These are phyloP conservation scores for Drosophila aff. DNA, from an alignment of 1,140 invertebrate species.

Conservation along the genomic window DNA sequence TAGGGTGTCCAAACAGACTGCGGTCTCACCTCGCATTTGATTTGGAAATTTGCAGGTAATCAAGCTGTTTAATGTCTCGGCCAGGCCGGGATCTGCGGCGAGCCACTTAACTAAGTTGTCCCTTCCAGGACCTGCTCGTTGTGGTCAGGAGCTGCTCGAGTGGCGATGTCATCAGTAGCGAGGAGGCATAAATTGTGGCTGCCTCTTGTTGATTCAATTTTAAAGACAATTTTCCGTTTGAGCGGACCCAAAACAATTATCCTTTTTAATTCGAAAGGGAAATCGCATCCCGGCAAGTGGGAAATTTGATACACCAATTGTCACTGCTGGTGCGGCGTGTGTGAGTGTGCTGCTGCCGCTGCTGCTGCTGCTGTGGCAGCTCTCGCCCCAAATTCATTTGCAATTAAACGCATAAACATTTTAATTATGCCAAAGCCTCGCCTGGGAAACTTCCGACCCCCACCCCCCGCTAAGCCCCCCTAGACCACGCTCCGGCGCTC, in stretches of 20 bases:
- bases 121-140: slow-evolving; percentile 14
- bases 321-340: neutral
- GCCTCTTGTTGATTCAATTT: slow-evolving; percentile 47
- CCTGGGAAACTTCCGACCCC: slow-evolving; percentile 24
- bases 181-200: slow-evolving; percentile 30
- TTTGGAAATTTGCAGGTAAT: slow-evolving; percentile 57
- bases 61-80: slow-evolving; percentile 49
- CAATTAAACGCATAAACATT: slow-evolving; percentile 63
- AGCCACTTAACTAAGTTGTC: slow-evolving; percentile 30
- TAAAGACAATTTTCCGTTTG: slow-evolving; percentile 62
- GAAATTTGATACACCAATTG: slow-evolving; percentile 51
- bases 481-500: neutral
- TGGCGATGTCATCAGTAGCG: slow-evolving; percentile 38
- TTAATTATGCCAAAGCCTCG: slow-evolving; percentile 53
- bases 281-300: neutral
- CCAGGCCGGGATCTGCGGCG: slow-evolving; percentile 17
- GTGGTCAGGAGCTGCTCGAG: slow-evolving; percentile 12
- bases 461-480: neutral
- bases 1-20: slow-evolving; percentile 22
- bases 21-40: slow-evolving; percentile 39
- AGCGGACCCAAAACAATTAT: slow-evolving; percentile 49
- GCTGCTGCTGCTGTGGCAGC: slow-evolving; percentile 18
- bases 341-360: neutral
- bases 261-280: slow-evolving; percentile 19
- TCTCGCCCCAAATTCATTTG: slow-evolving; percentile 53